Evolutionary conservation across 2,888 invertebrate genomes (phyloP).

Genomic region (Branchellion lobata): DNA sequence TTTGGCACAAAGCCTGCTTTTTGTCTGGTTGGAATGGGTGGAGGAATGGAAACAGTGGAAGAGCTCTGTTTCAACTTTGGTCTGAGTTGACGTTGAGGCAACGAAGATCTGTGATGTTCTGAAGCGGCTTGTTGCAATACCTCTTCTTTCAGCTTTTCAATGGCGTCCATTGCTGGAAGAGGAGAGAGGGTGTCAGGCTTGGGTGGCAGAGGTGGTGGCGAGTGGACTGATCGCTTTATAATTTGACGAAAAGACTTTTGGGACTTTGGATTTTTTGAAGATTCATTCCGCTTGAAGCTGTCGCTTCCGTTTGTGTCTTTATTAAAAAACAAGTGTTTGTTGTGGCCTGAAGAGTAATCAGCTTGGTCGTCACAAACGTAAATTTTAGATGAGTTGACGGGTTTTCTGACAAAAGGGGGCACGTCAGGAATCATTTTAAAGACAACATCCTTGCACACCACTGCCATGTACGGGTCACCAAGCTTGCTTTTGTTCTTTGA

Average conservation of each 20-base stretch:
- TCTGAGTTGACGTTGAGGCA: neutral
- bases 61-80: neutral
- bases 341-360: neutral
- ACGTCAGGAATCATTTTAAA: slow-evolving; percentile 45
- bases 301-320: neutral
- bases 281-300: neutral
- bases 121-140: neutral
- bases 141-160: neutral
- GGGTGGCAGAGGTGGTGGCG: slow-evolving; percentile 52
- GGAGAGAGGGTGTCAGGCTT: slow-evolving; percentile 51
- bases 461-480: slow-evolving; percentile 46
- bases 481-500: neutral
- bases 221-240: neutral
- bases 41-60: slow-evolving; percentile 21
- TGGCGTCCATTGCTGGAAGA: slow-evolving; percentile 16
- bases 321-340: neutral
- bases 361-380: slow-evolving; percentile 49
- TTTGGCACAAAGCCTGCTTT: neutral
- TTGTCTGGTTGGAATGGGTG: slow-evolving; percentile 38
- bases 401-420: slow-evolving; percentile 47
- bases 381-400: slow-evolving; percentile 45
- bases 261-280: neutral
- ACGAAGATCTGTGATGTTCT: neutral
- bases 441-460: slow-evolving; percentile 48
- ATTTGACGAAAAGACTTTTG: neutral